Percentiles rank a stretch among this genome's conserved stretches.
phyloP scores from a whole-genome alignment of 2,888 invertebrate species.

The Plagodis pulveraria region DNA sequence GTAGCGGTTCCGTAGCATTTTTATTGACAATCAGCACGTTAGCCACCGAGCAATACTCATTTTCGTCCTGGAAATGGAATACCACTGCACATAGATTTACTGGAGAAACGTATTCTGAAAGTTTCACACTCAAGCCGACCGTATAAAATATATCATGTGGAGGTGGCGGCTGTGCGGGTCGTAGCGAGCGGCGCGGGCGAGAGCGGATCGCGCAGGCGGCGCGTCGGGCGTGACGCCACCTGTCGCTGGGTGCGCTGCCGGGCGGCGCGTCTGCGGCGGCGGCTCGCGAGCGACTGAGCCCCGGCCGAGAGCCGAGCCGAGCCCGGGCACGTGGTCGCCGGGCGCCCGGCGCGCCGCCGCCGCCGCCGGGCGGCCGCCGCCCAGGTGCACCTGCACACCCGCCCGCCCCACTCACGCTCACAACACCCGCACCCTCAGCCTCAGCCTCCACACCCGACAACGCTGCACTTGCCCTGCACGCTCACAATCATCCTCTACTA shows the following conservation, averaged over 20 bases:
- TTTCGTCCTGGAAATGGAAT: conserved; percentile 46
- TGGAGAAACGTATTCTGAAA: conserved; percentile 61
- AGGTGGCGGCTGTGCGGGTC: conserved; percentile 33
- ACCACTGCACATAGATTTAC: conserved; percentile 65
- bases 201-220: conserved; percentile 69
- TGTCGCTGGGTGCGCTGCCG: conserved; percentile 61
- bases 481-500: conserved; percentile 41
- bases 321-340: conserved; percentile 63
- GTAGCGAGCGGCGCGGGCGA: conserved; percentile 47
- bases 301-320: conserved; percentile 33
- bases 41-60: conserved; percentile 54
- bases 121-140: conserved; percentile 64
- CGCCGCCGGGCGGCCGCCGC: conserved; percentile 66
- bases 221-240: conserved; percentile 72
- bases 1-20: conserved; percentile 44
- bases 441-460: conserved; percentile 43
- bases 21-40: conserved; percentile 42
- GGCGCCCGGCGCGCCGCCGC: conserved; percentile 52
- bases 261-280: conserved; percentile 37
- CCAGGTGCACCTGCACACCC: conserved; percentile 74
- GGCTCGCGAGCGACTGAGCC: conserved; percentile 68
- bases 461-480: conserved; percentile 34
- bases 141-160: conserved; percentile 48
- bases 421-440: conserved; percentile 37
- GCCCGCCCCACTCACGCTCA: conserved; percentile 35